Evolutionary conservation across 2,888 invertebrate genomes (phyloP).

Genomic region (Polyommatus icarus): DNA sequence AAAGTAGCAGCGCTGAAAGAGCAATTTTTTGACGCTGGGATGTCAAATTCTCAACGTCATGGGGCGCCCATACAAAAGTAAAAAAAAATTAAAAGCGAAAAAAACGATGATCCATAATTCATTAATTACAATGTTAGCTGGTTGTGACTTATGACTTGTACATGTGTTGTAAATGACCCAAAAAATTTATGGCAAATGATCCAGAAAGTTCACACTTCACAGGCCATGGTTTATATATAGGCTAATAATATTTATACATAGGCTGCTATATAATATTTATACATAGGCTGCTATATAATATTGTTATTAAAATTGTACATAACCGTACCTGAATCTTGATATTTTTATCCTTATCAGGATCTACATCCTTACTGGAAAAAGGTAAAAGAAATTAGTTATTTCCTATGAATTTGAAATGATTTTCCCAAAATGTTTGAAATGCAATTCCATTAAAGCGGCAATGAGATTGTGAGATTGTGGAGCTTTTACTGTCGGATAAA

Average conservation of each 20-base stretch:
- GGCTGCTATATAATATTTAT: background rate
- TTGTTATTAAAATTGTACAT: background rate
- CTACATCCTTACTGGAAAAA: background rate
- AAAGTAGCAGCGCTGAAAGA: too few species aligned
- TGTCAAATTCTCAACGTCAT: too few species aligned
- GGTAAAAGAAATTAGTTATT: background rate
- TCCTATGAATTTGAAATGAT: background rate
- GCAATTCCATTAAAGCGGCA: background rate
- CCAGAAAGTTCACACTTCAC: background rate
- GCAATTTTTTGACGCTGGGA: too few species aligned
- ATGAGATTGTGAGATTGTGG: background rate
- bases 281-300: background rate
- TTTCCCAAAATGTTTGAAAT: background rate
- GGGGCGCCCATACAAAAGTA: too few species aligned
- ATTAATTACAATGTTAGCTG: background rate
- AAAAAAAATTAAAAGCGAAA: too few species aligned
- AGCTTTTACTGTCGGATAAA: slow-evolving; percentile 3
- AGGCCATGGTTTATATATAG: background rate
- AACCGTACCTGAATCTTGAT: background rate
- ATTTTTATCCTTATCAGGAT: background rate
- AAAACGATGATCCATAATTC: too few species aligned
- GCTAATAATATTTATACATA: too few species aligned
- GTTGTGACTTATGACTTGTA: background rate
- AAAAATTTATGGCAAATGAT: background rate
- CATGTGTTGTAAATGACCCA: background rate